Evolutionary conservation across 2,797 vertebrate species (phyloP).

Genomic region (Australoheros facetus): DNA sequence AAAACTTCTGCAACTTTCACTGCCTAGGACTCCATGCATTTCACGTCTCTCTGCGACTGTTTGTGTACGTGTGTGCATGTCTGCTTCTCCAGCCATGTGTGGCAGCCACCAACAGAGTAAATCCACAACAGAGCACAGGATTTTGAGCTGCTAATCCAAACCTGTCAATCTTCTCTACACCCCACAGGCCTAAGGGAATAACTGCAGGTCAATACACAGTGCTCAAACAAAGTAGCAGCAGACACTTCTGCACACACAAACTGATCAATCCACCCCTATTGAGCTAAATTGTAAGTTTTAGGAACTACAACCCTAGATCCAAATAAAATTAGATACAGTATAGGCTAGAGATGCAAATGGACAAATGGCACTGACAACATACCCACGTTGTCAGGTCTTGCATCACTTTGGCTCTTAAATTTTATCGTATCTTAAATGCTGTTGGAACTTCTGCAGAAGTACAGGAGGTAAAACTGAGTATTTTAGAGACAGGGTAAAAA

Average conservation of each 20-base stretch:
- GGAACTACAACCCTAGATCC: background rate
- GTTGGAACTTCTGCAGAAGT: background rate
- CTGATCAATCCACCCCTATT: background rate
- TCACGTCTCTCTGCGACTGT: background rate
- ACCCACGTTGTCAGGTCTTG: background rate
- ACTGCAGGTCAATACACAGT: slow-evolving; percentile 56
- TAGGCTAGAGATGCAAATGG: background rate
- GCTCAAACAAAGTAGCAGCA: slow-evolving; percentile 5
- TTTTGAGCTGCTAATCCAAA: slow-evolving; percentile 61
- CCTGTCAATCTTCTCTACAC: slow-evolving; percentile 66
- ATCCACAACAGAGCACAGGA: slow-evolving; percentile 37
- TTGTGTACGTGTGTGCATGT: background rate
- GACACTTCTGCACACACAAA: background rate
- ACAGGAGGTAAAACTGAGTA: background rate
- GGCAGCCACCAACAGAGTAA: slow-evolving; percentile 27
- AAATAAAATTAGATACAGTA: background rate
- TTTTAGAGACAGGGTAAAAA: background rate
- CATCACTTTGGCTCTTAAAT: background rate
- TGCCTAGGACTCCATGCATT: background rate
- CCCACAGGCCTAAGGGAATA: slow-evolving; percentile 39
- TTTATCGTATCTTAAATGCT: background rate
- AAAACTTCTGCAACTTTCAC: slow-evolving; percentile 10
- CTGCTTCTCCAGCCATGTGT: background rate
- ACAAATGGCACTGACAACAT: background rate
- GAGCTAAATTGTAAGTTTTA: slow-evolving; percentile 5